Conservation (phyloP, 2,113 vertebrate genomes). For the Cololabis saira region DNA sequence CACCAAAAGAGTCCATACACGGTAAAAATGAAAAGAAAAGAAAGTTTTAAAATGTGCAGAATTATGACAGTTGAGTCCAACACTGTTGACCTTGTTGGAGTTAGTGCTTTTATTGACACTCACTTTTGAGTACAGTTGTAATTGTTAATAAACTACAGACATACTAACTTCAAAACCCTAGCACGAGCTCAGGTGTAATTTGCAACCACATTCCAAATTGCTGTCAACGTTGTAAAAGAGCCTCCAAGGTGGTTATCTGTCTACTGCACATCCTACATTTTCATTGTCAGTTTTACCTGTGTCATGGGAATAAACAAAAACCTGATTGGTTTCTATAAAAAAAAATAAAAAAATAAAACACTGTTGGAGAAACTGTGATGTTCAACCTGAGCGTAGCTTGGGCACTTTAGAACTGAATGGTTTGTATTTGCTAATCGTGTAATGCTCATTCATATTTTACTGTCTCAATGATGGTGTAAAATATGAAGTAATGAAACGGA, state of each 20-base stretch:
- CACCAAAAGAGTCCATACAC: slow-evolving; percentile 9
- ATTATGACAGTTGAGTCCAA: slow-evolving; percentile 21
- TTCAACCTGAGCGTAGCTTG: slow-evolving; percentile 47
- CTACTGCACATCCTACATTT: slow-evolving; percentile 48
- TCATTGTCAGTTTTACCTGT: slow-evolving; percentile 54
- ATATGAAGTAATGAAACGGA: slow-evolving; percentile 44
- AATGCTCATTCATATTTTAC: slow-evolving; percentile 43
- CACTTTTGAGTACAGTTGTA: slow-evolving; percentile 24
- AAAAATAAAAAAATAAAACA: slow-evolving; percentile 10
- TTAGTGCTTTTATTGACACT: slow-evolving; percentile 34
- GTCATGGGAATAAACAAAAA: slow-evolving; percentile 44
- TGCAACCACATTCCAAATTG: slow-evolving; percentile 53
- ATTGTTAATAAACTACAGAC: slow-evolving; percentile 33
- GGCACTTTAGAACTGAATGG: slow-evolving; percentile 20
- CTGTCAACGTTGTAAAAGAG: slow-evolving; percentile 51
- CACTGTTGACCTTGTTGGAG: slow-evolving; percentile 27
- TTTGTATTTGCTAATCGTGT: slow-evolving; percentile 55
- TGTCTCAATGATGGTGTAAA: slow-evolving; percentile 23
- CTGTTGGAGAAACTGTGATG: slow-evolving; percentile 19
- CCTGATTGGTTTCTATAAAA: slow-evolving; percentile 51
- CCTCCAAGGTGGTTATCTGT: slow-evolving; percentile 54
- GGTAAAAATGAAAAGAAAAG: slow-evolving; percentile 25
- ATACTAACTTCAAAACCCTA: slow-evolving; percentile 28
- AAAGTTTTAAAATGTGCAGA: slow-evolving; percentile 23
- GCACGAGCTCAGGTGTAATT: slow-evolving; percentile 40